These are phyloP conservation scores for Papilio aristodemus DNA, from an alignment of 1,140 invertebrate genomes.

Conservation along the genomic window DNA sequence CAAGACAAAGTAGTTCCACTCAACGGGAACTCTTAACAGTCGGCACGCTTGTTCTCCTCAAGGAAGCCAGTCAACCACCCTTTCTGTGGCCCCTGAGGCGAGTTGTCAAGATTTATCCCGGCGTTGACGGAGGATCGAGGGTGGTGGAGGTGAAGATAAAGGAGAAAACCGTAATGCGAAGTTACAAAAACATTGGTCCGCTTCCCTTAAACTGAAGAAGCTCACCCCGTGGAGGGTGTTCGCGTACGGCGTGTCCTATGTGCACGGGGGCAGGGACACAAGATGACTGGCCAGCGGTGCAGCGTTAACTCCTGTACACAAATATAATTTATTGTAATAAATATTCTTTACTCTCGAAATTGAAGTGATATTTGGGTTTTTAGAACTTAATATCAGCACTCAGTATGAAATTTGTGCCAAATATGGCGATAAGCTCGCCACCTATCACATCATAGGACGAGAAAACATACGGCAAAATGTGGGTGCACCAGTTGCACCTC, in stretches of 20 bases:
- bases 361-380: too few relatives aligned
- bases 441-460: too few relatives aligned
- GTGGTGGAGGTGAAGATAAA: background rate
- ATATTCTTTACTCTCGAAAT: too few relatives aligned
- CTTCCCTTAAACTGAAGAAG: background rate
- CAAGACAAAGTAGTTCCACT: conserved; percentile 4
- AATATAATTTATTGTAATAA: too few relatives aligned
- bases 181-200: conserved; percentile 5
- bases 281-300: too few relatives aligned
- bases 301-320: too few relatives aligned
- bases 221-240: conserved; percentile 26
- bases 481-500: too few relatives aligned
- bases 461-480: too few relatives aligned
- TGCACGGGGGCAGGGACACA: too few relatives aligned
- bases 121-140: background rate
- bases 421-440: too few relatives aligned
- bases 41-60: background rate
- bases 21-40: background rate
- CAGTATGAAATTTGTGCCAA: too few relatives aligned
- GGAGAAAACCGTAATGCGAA: background rate
- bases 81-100: background rate
- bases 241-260: background rate
- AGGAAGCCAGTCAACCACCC: background rate
- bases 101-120: background rate
- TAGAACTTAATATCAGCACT: too few relatives aligned